phyloP scores from a whole-genome alignment of 2,797 vertebrate species.

The Hylomyscus alleni region DNA sequence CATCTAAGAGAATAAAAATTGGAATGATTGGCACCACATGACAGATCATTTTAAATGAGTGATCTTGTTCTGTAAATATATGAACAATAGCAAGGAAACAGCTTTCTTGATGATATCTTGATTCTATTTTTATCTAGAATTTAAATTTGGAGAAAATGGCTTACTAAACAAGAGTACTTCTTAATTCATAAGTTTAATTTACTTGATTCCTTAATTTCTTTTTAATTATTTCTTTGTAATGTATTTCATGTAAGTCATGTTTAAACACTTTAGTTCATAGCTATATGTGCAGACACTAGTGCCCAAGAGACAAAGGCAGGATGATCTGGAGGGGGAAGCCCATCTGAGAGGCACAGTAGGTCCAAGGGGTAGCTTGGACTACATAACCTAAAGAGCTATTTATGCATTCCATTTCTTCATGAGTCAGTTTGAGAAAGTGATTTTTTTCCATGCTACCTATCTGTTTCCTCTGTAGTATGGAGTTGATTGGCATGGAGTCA shows the following conservation, averaged over 20 bases:
- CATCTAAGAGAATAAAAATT: conserved; percentile 19
- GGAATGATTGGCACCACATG: neutral
- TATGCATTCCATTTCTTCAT: conserved; percentile 55
- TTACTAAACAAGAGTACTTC: neutral
- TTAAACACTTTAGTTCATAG: neutral
- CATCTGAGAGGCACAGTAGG: neutral
- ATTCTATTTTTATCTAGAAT: conserved; percentile 37
- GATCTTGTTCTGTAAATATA: neutral
- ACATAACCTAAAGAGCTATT: neutral
- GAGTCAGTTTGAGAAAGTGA: conserved; percentile 40
- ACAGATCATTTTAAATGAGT: neutral
- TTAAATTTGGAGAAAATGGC: neutral
- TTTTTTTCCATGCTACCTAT: neutral
- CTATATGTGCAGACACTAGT: neutral
- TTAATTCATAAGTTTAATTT: neutral
- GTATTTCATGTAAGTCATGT: neutral
- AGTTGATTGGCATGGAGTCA: neutral
- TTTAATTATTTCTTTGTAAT: neutral
- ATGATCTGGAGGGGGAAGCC: neutral
- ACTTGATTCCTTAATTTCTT: conserved; percentile 33
- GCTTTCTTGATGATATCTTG: neutral
- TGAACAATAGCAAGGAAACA: neutral
- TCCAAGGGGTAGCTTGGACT: neutral
- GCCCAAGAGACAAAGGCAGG: too few relatives aligned
- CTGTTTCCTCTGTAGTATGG: neutral